Base-by-base conservation (phyloP, 2,797 vertebrate species). In the Vespertilio murinus region DNA sequence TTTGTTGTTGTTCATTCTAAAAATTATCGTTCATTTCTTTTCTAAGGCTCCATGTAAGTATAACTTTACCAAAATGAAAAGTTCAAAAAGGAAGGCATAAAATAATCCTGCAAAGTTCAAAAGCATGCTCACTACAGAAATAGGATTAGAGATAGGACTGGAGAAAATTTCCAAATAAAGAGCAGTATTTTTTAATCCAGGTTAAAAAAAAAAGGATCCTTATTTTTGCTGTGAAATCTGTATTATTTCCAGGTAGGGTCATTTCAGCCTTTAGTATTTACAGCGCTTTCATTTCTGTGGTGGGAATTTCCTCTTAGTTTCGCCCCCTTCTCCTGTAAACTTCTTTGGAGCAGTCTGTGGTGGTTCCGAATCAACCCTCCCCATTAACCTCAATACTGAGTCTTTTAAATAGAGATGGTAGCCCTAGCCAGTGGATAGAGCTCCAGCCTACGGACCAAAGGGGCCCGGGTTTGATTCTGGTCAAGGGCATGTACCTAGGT, bases 91-190 rank as follows among this genome's bases (percentile, higher is more conserved):
- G 2, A 88, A 75, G 47, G 25, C 5, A 7, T 65, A 45, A 38
- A 70, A 73, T 40, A 28, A 75, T 18, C 25, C 70, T 64, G 49
- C 18, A 35, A n/a, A 13, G 7, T 42, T 75, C 45, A 65, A 70
- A 75, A 70, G 35, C 45, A 35, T 17, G 10, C 25, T 93, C 23
- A 20, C 38, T 74, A 18, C 2, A 70, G 25, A 86, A 70, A 71
- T 52, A 42, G 61, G 30, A 64, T n/a, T 0, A 9, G 33, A 64
- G 30, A 30, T 67, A 87, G 20, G 47, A 30, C 25, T 75, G n/a
- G n/a, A 93, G 28, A 52, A 93, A 45, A 86, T 64, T 79, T 54
- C 17, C 70, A 93, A 70, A 79, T 79, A 75, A 75, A 49, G 9
- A 49, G 30, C 45, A 49, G 30, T 49, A 22, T 49, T 33, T n/a